These are phyloP conservation scores for Labia minor DNA, from an alignment of 2,888 invertebrate genomes.

Conservation along the genomic window DNA sequence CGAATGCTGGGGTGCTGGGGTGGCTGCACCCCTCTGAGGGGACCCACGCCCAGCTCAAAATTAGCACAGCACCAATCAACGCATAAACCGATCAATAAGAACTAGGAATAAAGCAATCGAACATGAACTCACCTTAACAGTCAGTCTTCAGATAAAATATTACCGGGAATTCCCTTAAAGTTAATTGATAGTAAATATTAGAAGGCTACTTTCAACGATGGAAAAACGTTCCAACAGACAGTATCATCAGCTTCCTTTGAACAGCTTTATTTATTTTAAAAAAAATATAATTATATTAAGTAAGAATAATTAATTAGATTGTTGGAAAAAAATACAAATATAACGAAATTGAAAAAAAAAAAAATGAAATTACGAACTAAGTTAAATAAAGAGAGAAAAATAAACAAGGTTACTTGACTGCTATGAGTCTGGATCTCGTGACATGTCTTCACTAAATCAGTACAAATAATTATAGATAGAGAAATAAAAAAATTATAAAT, in stretches of 20 bases:
- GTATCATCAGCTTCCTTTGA: not conserved
- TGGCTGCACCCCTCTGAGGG: not conserved
- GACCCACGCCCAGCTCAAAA: not conserved
- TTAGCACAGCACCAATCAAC: not conserved
- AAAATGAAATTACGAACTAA: no score
- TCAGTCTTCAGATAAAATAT: no score
- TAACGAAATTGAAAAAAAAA: no score
- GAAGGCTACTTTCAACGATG: not conserved
- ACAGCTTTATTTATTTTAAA: not conserved
- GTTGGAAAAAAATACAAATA: no score
- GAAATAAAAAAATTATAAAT: no score
- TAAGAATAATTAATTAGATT: no score
- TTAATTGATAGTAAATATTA: not conserved
- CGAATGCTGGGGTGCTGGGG: not conserved
- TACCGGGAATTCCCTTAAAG: not conserved
- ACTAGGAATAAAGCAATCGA: not conserved
- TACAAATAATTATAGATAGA: no score
- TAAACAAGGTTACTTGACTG: no score
- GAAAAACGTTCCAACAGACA: not conserved
- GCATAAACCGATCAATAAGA: not conserved
- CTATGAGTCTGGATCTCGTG: no score
- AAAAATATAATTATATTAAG: no score
- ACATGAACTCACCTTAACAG: not conserved
- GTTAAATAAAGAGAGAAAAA: no score
- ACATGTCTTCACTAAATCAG: no score